Conservation (phyloP, 2,113 vertebrate genomes). For the Ophthalmolycus amberensis region DNA sequence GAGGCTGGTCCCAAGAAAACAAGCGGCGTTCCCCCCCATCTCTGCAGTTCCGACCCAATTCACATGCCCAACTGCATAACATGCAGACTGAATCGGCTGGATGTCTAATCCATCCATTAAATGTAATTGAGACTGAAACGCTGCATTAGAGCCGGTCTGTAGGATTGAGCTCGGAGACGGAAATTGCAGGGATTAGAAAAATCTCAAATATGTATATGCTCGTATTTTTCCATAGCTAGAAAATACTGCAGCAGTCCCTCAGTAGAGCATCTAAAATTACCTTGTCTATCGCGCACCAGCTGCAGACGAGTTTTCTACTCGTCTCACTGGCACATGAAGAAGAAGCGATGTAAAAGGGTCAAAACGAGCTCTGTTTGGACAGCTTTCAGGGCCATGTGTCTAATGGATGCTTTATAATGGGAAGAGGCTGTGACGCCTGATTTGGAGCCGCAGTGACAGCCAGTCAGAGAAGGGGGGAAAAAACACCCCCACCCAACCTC, state of each 20-base stretch:
- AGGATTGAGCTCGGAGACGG: conserved; percentile 61
- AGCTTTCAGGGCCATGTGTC: conserved; percentile 60
- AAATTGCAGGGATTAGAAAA: conserved; percentile 75
- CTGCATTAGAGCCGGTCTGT: conserved; percentile 70
- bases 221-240: conserved; percentile 40
- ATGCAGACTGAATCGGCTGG: conserved; percentile 61
- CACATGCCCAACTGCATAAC: conserved; percentile 56
- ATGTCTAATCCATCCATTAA: conserved; percentile 75
- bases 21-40: background rate
- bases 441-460: conserved; percentile 76
- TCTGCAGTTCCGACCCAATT: conserved; percentile 59
- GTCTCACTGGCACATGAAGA: conserved; percentile 58
- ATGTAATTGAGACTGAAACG: conserved; percentile 74
- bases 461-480: conserved; percentile 50
- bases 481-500: conserved; percentile 42
- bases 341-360: conserved; percentile 66
- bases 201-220: conserved; percentile 61
- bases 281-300: conserved; percentile 68
- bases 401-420: conserved; percentile 78
- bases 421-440: conserved; percentile 68
- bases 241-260: conserved; percentile 57
- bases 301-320: conserved; percentile 60
- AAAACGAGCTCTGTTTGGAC: conserved; percentile 68
- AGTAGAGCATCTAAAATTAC: conserved; percentile 70
- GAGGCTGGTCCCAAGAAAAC: conserved; percentile 51